A percentile compares a stretch with the other conserved stretches of the same genome.
phyloP scores from a whole-genome alignment of 2,113 vertebrate genomes.

The Phainopepla nitens region DNA sequence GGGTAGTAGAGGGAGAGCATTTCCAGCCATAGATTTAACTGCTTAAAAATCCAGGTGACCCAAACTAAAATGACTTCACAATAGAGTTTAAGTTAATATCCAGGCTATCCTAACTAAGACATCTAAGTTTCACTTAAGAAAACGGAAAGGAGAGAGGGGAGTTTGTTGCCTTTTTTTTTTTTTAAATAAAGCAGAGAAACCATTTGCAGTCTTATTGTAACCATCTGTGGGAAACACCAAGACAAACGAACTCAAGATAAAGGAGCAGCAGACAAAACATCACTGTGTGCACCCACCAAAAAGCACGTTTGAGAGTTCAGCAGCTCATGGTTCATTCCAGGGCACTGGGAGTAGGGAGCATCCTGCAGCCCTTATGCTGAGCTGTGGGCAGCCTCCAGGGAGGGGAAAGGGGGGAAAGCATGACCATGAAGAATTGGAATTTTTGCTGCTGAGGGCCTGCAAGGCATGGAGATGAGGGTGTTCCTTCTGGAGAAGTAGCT shows the following conservation, averaged over 20 bases:
- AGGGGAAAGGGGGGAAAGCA: neutral
- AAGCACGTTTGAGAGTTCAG: neutral
- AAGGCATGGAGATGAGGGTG: neutral
- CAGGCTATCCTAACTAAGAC: neutral
- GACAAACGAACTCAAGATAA: neutral
- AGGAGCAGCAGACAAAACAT: neutral
- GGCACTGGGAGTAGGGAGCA: neutral
- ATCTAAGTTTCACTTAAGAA: neutral
- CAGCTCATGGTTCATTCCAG: neutral
- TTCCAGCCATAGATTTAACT: neutral
- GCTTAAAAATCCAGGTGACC: neutral
- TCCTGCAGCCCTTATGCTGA: neutral
- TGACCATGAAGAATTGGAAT: neutral
- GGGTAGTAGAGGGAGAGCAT: neutral
- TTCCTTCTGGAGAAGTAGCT: neutral
- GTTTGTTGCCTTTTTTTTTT: neutral
- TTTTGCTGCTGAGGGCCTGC: neutral
- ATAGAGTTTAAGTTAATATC: neutral
- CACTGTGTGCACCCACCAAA: neutral
- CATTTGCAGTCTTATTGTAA: constrained; percentile 6
- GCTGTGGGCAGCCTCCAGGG: neutral
- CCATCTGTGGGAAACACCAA: constrained; percentile 20
- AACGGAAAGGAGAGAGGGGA: neutral
- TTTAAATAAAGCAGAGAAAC: neutral
- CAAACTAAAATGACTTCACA: neutral